These are phyloP conservation scores for Hemaris fuciformis DNA, from an alignment of 2,888 invertebrate genomes.

Conservation along the genomic window DNA sequence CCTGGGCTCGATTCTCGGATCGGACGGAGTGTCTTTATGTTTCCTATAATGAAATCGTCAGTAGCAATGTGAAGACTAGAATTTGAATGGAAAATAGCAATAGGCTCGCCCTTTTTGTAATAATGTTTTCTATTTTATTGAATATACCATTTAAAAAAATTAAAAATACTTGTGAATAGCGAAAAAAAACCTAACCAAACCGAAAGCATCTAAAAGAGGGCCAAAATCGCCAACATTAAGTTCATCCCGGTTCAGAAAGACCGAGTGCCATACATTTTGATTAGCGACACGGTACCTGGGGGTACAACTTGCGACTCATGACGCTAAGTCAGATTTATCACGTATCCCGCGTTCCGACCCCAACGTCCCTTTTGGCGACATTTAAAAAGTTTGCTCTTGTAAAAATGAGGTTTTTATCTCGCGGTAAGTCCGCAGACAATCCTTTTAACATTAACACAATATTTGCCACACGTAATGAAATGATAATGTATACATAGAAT, in stretches of 20 bases:
- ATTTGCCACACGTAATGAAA: background rate
- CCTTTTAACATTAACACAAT: background rate
- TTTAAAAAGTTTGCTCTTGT: slow-evolving; percentile 8
- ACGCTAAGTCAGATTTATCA: slow-evolving; percentile 75
- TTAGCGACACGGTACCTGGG: slow-evolving; percentile 55
- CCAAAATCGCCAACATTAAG: background rate
- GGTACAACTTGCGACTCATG: slow-evolving; percentile 49
- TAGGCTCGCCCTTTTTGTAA: too few species aligned
- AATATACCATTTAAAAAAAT: too few species aligned
- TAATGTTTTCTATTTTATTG: too few species aligned
- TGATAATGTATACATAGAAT: background rate
- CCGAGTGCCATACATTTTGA: slow-evolving; percentile 59
- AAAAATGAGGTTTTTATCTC: slow-evolving; percentile 1
- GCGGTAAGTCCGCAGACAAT: background rate
- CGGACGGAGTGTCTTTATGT: too few species aligned
- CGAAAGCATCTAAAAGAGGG: background rate
- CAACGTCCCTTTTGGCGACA: slow-evolving; percentile 41
- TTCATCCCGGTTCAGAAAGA: background rate
- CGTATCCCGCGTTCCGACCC: slow-evolving; percentile 50
- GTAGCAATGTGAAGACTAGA: too few species aligned
- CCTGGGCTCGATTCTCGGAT: too few species aligned
- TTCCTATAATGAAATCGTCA: too few species aligned
- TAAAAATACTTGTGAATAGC: too few species aligned
- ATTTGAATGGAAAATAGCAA: too few species aligned
- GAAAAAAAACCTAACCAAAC: too few species aligned